A percentile compares a stretch with the other conserved stretches of the same genome.
Conservation (phyloP, 1,140 invertebrate genomes). For the Macrotrachela quadricornifera region DNA sequence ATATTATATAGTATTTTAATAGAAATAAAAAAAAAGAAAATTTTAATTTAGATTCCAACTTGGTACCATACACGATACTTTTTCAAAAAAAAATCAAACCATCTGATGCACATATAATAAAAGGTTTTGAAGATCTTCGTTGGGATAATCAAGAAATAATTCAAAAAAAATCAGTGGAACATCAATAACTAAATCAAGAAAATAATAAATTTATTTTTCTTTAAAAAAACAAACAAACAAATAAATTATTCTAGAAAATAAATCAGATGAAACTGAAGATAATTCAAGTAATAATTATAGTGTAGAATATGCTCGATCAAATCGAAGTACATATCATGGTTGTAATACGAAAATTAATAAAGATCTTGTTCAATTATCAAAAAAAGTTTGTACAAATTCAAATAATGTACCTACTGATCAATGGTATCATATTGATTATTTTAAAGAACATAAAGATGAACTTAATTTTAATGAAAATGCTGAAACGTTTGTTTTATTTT, state of each 20-base stretch:
- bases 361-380: conserved; percentile 16
- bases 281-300: conserved; percentile 40
- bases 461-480: conserved; percentile 38
- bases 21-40: not conserved
- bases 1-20: no score
- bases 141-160: conserved; percentile 68
- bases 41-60: conserved; percentile 34
- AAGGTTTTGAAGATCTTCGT: conserved; percentile 52
- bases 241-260: conserved; percentile 10
- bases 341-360: conserved; percentile 69
- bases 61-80: conserved; percentile 81
- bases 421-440: conserved; percentile 84
- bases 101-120: conserved; percentile 50
- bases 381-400: not conserved
- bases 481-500: not conserved
- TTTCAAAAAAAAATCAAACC: conserved; percentile 54
- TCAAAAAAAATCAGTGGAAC: conserved; percentile 40
- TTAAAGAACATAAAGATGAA: conserved; percentile 50
- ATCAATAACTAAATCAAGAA: not conserved
- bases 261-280: conserved; percentile 13
- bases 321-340: conserved; percentile 50
- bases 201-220: no score
- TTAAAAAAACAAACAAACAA: no score
- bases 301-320: conserved; percentile 71
- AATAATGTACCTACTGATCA: conserved; percentile 16